Conservation (phyloP, 2,113 vertebrate species). For the Lynx canadensis region DNA sequence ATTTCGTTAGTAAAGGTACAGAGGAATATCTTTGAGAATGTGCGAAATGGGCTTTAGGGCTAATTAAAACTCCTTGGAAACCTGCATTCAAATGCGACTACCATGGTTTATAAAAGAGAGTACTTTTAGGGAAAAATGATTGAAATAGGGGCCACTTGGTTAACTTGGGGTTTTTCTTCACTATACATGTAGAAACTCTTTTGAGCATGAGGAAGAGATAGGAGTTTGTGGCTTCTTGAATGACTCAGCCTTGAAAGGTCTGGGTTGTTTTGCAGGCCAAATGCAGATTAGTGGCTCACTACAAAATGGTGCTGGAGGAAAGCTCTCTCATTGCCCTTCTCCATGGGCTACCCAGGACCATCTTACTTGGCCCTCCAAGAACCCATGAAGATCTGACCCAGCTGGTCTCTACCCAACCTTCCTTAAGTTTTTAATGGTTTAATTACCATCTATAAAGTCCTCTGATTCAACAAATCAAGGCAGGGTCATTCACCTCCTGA, state of each 20-base stretch:
- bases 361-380: neutral
- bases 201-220: neutral
- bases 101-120: neutral
- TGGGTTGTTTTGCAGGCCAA: neutral
- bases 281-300: neutral
- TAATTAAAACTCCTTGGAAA: neutral
- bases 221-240: neutral
- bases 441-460: neutral
- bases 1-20: neutral
- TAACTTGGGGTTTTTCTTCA: neutral
- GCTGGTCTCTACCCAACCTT: neutral
- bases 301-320: neutral
- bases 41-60: neutral
- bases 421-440: conserved; percentile 5
- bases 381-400: neutral
- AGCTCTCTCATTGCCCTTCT: neutral
- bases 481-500: neutral
- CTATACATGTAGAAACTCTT: neutral
- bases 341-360: rapidly evolving
- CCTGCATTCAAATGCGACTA: neutral
- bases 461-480: neutral
- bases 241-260: neutral
- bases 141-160: neutral
- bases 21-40: neutral
- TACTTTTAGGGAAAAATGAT: neutral